phyloP scores from a whole-genome alignment of 2,888 invertebrate genomes.

The Nymphalis c-album region DNA sequence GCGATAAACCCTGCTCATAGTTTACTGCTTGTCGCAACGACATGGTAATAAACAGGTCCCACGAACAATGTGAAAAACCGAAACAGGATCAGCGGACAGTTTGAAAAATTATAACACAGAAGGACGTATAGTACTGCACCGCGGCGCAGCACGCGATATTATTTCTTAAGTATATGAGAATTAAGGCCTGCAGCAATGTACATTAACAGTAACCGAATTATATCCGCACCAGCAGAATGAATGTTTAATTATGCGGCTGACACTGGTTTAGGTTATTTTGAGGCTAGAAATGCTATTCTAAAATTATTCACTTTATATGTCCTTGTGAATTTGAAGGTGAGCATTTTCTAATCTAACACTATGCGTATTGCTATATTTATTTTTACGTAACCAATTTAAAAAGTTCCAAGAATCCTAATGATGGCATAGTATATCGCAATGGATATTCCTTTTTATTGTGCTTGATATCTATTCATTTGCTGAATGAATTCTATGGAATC shows the following conservation, averaged over 20 bases:
- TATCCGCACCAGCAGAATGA: slow-evolving; percentile 50
- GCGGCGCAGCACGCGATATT: slow-evolving; percentile 52
- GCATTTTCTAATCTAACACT: too few relatives aligned
- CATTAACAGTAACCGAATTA: background rate
- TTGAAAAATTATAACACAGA: slow-evolving; percentile 46
- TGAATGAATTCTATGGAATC: slow-evolving; percentile 44
- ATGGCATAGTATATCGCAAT: slow-evolving; percentile 29
- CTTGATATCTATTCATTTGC: slow-evolving; percentile 43
- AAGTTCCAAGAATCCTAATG: slow-evolving; percentile 58
- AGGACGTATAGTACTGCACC: slow-evolving; percentile 14
- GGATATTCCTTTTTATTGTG: slow-evolving; percentile 1
- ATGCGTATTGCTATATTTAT: too few relatives aligned
- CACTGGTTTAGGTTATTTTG: slow-evolving; percentile 57
- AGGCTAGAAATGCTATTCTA: background rate
- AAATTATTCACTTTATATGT: slow-evolving; percentile 50
- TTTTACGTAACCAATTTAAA: too few relatives aligned
- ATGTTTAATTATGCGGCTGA: slow-evolving; percentile 68
- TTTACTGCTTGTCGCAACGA: slow-evolving; percentile 21
- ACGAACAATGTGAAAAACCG: slow-evolving; percentile 40
- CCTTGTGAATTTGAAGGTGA: too few relatives aligned
- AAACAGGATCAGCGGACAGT: slow-evolving; percentile 40
- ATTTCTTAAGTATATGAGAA: background rate
- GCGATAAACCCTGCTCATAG: slow-evolving; percentile 22
- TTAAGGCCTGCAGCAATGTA: background rate
- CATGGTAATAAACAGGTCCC: slow-evolving; percentile 35